Conservation (phyloP, 2,888 invertebrate genomes). For the Onthophagus sagittarius region DNA sequence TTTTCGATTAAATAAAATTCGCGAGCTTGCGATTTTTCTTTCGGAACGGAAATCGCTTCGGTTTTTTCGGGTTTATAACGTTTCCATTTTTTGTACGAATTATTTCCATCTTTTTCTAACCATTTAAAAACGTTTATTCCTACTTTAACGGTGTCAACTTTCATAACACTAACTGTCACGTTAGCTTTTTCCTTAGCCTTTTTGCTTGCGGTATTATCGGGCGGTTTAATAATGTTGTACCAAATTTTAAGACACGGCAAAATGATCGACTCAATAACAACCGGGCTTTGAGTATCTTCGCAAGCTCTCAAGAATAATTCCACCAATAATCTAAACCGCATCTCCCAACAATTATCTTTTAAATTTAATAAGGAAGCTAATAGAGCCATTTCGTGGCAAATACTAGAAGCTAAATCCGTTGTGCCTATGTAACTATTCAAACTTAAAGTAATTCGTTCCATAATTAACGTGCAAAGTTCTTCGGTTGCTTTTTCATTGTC, state of each 20-base stretch:
- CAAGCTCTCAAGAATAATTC: slow-evolving; percentile 80
- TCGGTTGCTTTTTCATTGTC: slow-evolving; percentile 81
- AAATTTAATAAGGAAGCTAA: slow-evolving; percentile 85
- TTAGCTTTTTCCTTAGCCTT: slow-evolving; percentile 49
- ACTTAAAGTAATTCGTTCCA: slow-evolving; percentile 79
- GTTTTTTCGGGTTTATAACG: slow-evolving; percentile 56
- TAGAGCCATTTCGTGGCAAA: slow-evolving; percentile 85
- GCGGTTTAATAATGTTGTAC: slow-evolving; percentile 73
- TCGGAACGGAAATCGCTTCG: slow-evolving; percentile 35
- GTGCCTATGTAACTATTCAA: slow-evolving; percentile 69
- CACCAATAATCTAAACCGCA: slow-evolving; percentile 83
- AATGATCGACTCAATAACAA: slow-evolving; percentile 86
- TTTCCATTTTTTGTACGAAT: slow-evolving; percentile 71
- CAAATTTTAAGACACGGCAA: slow-evolving; percentile 91
- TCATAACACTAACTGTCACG: slow-evolving; percentile 19
- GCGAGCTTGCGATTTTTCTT: slow-evolving; percentile 33
- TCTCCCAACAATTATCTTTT: slow-evolving; percentile 94
- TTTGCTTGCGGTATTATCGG: slow-evolving; percentile 52
- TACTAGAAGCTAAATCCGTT: slow-evolving; percentile 68
- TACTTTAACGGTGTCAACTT: slow-evolving; percentile 52
- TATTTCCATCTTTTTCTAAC: slow-evolving; percentile 65
- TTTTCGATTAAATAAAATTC: slow-evolving; percentile 68
- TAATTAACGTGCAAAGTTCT: slow-evolving; percentile 77
- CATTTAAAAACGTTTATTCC: slow-evolving; percentile 71
- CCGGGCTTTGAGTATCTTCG: slow-evolving; percentile 72